Base-by-base conservation (phyloP, 2,888 invertebrate genomes). In the Willowsia nigromaculata region DNA sequence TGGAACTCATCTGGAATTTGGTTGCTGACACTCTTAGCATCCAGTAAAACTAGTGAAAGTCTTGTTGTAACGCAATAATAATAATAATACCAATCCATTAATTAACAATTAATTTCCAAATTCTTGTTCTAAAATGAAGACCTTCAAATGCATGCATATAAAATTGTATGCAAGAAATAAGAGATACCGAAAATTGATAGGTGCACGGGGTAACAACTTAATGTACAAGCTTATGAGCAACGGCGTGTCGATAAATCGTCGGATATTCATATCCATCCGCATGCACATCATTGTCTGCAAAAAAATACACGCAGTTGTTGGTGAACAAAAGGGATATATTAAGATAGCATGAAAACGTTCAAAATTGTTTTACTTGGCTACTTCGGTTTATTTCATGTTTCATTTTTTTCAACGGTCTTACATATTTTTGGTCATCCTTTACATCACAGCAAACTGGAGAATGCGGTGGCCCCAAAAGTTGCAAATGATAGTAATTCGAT, bases 281-380 rank as follows among this genome's bases (percentile, higher is more conserved):
- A 83, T 83, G 50, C 83, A 83, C 68, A 83, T 68, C 83, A 83
- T 83, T 22, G 83, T 68, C 68, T 82, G 7, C 25, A 82, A 56
- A 56, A n/a, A 6, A 13, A 71, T n/a, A 7, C 56, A 56, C 25
- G 15, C 9, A 7, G 43, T 71, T 1, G 43, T 22, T 43, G 7
- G 18, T 27, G 37, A 13, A 37, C 18, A 71, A 71, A n/a, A 40
- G 71, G 40, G n/a, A n/a, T n/a, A n/a, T n/a, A n/a, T n/a, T n/a
- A n/a, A n/a, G n/a, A n/a, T n/a, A n/a, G n/a, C n/a, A n/a, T n/a
- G n/a, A n/a, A n/a, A n/a, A n/a, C n/a, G n/a, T n/a, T n/a, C n/a
- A n/a, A n/a, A n/a, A n/a, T n/a, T n/a, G n/a, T n/a, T n/a, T n/a
- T n/a, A n/a, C n/a, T n/a, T n/a, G n/a, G n/a, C n/a, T n/a, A n/a